Percentiles rank a stretch among this genome's conserved stretches.
These are phyloP conservation scores for Oedothorax gibbosus DNA, from an alignment of 1,140 invertebrate species.

Conservation along the genomic window DNA sequence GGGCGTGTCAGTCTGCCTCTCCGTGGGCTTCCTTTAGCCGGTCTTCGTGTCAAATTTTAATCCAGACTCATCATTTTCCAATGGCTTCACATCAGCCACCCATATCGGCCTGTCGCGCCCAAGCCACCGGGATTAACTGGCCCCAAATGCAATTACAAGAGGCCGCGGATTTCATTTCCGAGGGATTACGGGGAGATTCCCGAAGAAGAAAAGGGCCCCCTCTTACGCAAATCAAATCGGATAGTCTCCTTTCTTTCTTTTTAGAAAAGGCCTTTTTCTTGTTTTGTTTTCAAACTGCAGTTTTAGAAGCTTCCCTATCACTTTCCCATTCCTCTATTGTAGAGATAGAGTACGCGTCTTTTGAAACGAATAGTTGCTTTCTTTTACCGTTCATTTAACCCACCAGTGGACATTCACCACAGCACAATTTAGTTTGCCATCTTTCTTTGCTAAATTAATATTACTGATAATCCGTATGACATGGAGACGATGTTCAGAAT, in stretches of 20 bases:
- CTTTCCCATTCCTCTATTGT: conserved; percentile 8
- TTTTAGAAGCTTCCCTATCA: conserved; percentile 10
- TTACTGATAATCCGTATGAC: no score
- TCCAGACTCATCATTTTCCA: conserved; percentile 62
- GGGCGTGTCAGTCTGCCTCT: conserved; percentile 58
- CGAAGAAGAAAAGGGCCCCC: neutral
- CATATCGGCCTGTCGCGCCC: conserved; percentile 60
- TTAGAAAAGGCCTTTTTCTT: conserved; percentile 1
- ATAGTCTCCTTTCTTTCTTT: conserved; percentile 1
- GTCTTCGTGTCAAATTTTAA: conserved; percentile 62
- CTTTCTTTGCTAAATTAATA: no score
- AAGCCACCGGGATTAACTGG: conserved; percentile 62
- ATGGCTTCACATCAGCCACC: conserved; percentile 62
- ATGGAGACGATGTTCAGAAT: no score
- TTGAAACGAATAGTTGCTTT: no score
- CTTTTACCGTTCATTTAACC: no score
- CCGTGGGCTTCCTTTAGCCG: conserved; percentile 59
- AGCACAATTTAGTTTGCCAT: no score
- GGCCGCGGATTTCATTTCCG: conserved; percentile 62
- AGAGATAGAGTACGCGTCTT: no score
- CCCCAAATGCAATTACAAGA: conserved; percentile 62
- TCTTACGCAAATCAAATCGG: conserved; percentile 46
- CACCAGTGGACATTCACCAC: no score
- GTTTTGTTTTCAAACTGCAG: neutral
- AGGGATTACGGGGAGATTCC: conserved; percentile 57